phyloP scores from a whole-genome alignment of 2,888 invertebrate genomes.

The Paralinhomoeus sp. region DNA sequence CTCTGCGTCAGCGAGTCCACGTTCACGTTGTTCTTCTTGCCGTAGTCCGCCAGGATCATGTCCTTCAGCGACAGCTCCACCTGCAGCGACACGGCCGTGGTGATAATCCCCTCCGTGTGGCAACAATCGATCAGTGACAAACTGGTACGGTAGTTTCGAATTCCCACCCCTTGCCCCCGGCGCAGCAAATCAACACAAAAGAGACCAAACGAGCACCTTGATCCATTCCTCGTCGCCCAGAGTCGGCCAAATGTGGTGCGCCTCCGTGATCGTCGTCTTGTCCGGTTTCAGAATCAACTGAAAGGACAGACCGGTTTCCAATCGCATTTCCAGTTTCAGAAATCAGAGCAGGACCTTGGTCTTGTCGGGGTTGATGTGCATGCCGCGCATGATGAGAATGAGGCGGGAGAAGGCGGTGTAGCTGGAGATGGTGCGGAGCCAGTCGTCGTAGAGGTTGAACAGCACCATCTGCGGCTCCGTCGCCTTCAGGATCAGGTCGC shows the following conservation, averaged over 20 bases:
- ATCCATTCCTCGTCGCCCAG: conserved; percentile 97
- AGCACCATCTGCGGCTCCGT: conserved; percentile 99
- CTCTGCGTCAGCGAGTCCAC: conserved; percentile 96
- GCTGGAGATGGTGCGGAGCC: conserved; percentile 94
- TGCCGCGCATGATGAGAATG: conserved; percentile 76
- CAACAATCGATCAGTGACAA: too few species aligned
- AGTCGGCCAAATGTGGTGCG: conserved; percentile 98
- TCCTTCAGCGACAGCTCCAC: conserved; percentile 91
- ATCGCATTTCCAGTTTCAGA: neutral
- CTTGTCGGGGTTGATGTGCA: conserved; percentile 95
- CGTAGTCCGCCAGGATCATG: conserved; percentile 90
- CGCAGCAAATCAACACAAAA: neutral
- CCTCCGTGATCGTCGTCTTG: conserved; percentile 92
- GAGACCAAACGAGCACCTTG: conserved; percentile 37
- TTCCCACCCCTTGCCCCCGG: too few species aligned
- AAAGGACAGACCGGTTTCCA: neutral
- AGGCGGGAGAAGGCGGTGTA: conserved; percentile 95
- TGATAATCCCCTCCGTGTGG: too few species aligned
- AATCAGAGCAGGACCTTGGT: conserved; percentile 42
- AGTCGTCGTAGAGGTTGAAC: conserved; percentile 96
- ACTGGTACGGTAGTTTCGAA: too few species aligned
- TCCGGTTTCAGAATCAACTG: conserved; percentile 82
- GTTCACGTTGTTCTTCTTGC: conserved; percentile 98
- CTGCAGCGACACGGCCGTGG: neutral
- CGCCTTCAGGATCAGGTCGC: conserved; percentile 90